Conservation (phyloP, 2,113 vertebrate species). For the Triplophysa rosa region DNA sequence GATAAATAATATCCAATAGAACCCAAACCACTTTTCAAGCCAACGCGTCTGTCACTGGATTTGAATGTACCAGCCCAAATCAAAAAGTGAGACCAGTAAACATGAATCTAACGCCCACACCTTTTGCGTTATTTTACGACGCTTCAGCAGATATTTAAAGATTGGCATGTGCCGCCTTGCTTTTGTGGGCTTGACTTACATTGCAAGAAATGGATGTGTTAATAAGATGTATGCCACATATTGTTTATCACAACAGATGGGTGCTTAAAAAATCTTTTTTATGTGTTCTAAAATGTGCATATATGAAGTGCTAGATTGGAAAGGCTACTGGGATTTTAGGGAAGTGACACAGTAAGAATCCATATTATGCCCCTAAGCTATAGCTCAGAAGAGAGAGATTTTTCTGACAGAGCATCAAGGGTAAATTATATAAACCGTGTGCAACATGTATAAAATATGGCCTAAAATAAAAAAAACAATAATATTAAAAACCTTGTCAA, state of each 20-base stretch:
- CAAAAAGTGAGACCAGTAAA: background rate
- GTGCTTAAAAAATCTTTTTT: background rate
- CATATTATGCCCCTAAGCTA: too few species aligned
- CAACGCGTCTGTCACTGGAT: conserved; percentile 4
- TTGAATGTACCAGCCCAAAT: background rate
- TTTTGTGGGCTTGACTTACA: background rate
- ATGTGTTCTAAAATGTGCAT: background rate
- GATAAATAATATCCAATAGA: conserved; percentile 7
- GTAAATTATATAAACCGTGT: too few species aligned
- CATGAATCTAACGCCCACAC: background rate
- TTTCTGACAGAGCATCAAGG: too few species aligned
- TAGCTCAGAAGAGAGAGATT: too few species aligned
- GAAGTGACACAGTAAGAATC: background rate
- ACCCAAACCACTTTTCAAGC: background rate
- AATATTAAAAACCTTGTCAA: too few species aligned
- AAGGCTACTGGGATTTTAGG: background rate
- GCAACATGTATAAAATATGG: too few species aligned
- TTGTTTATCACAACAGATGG: conserved; percentile 11
- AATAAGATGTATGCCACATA: background rate
- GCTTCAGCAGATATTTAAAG: background rate
- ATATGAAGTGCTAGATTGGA: background rate
- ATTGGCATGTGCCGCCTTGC: background rate
- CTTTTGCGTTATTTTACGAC: too few species aligned
- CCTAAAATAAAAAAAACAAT: too few species aligned
- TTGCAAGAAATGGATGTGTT: background rate